phyloP scores from a whole-genome alignment of 2,888 invertebrate genomes.

The Drosophila nr. perissopoda region DNA sequence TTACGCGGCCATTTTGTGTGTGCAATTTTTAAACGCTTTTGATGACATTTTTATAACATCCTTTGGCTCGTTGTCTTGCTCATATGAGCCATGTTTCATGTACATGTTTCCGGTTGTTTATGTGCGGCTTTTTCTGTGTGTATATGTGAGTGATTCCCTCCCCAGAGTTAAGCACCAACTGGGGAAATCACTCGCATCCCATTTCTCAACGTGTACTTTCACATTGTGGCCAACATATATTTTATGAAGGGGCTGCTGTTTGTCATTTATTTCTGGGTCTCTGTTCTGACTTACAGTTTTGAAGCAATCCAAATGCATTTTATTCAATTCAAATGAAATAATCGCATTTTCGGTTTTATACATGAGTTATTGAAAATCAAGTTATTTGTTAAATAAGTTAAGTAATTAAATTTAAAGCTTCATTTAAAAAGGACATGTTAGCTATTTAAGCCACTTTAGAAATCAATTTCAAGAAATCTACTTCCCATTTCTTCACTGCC shows the following conservation, averaged over 20 bases:
- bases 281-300: background rate
- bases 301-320: conserved; percentile 1
- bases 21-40: conserved; percentile 73
- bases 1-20: conserved; percentile 58
- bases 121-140: conserved; percentile 30
- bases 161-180: conserved; percentile 66
- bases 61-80: conserved; percentile 1
- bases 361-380: background rate
- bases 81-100: background rate
- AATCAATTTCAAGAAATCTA: background rate
- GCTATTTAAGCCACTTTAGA: background rate
- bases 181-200: conserved; percentile 65
- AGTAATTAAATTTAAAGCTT: background rate
- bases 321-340: conserved; percentile 4
- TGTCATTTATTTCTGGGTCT: background rate
- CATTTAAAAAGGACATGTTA: background rate
- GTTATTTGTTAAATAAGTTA: background rate
- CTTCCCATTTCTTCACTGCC: background rate
- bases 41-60: conserved; percentile 72
- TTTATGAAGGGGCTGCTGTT: background rate
- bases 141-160: background rate
- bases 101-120: conserved; percentile 28
- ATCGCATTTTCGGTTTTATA: background rate
- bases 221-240: conserved; percentile 8
- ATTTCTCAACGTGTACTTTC: conserved; percentile 30